A percentile compares a stretch with the other conserved stretches of the same genome.
Evolutionary conservation across 1,140 invertebrate species (phyloP).

Genomic region (Philopotamus ludificatus): DNA sequence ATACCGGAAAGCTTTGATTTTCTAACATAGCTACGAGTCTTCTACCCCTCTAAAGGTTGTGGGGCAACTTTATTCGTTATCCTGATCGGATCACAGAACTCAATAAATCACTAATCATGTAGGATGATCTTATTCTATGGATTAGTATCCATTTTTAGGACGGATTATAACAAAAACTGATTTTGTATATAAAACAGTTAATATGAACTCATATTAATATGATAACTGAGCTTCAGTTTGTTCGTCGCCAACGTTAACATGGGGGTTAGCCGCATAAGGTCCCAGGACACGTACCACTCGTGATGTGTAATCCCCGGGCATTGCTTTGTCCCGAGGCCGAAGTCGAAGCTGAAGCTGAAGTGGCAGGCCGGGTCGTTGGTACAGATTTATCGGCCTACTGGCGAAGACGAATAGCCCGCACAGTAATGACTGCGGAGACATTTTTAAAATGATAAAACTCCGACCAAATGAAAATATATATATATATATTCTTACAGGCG

Average conservation of each 20-base stretch:
- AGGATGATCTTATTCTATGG: too few species aligned
- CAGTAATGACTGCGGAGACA: background rate
- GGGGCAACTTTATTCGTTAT: too few species aligned
- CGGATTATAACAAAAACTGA: too few species aligned
- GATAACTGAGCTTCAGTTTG: background rate
- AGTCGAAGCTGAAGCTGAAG: slow-evolving; percentile 9
- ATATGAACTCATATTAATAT: background rate
- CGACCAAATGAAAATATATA: slow-evolving; percentile 8
- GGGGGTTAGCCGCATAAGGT: slow-evolving; percentile 2
- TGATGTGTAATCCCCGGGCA: slow-evolving; percentile 33
- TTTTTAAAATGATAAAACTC: slow-evolving; percentile 18
- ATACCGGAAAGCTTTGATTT: too few species aligned
- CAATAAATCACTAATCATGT: too few species aligned
- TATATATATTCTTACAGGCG: slow-evolving; percentile 7
- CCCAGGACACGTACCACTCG: slow-evolving; percentile 22
- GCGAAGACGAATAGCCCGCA: slow-evolving; percentile 6
- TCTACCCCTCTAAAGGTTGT: too few species aligned
- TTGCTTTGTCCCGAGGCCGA: slow-evolving; percentile 22
- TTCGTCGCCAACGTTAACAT: background rate
- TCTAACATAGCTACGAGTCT: too few species aligned
- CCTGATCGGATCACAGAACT: too few species aligned
- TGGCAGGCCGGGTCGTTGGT: slow-evolving; percentile 4
- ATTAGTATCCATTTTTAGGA: too few species aligned
- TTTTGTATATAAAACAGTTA: background rate
- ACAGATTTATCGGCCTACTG: slow-evolving; percentile 19